Evolutionary conservation across 1,140 invertebrate species (phyloP).

Genomic region (Platyscapa corneri): DNA sequence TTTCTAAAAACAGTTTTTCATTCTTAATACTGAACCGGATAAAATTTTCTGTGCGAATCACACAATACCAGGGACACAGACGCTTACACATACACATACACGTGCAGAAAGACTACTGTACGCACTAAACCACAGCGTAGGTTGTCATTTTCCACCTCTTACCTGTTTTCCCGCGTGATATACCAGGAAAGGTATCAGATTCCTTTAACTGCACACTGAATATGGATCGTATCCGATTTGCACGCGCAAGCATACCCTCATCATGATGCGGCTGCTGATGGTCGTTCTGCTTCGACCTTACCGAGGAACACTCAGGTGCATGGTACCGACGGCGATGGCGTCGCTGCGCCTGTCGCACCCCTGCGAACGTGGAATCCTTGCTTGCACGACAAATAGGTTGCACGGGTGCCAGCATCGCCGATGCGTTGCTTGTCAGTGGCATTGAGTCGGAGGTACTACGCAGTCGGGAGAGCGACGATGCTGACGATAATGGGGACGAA

Average conservation of each 20-base stretch:
- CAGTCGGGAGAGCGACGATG: slow-evolving; percentile 33
- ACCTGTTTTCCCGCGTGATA: slow-evolving; percentile 73
- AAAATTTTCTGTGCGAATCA: neutral
- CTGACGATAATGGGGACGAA: slow-evolving; percentile 4
- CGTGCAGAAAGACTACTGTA: neutral
- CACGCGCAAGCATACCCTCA: slow-evolving; percentile 69
- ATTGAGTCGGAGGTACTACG: slow-evolving; percentile 35
- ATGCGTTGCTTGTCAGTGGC: slow-evolving; percentile 37
- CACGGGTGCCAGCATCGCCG: slow-evolving; percentile 46
- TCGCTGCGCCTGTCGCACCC: neutral
- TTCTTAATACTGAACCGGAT: neutral
- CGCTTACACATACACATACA: neutral
- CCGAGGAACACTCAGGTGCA: slow-evolving; percentile 37
- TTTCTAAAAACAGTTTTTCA: neutral
- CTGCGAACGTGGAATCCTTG: neutral
- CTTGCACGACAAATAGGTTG: slow-evolving; percentile 52
- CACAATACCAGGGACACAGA: too few relatives aligned
- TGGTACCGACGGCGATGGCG: slow-evolving; percentile 48
- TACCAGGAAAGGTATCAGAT: slow-evolving; percentile 67
- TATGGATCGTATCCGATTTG: slow-evolving; percentile 71
- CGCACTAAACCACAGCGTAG: neutral
- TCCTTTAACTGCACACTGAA: slow-evolving; percentile 69
- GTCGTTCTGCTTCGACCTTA: slow-evolving; percentile 41
- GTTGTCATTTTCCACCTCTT: slow-evolving; percentile 47
- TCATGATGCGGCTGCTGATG: slow-evolving; percentile 59